Evolutionary conservation across 2,113 vertebrate genomes (phyloP).

Genomic region (Xenopus laevis): DNA sequence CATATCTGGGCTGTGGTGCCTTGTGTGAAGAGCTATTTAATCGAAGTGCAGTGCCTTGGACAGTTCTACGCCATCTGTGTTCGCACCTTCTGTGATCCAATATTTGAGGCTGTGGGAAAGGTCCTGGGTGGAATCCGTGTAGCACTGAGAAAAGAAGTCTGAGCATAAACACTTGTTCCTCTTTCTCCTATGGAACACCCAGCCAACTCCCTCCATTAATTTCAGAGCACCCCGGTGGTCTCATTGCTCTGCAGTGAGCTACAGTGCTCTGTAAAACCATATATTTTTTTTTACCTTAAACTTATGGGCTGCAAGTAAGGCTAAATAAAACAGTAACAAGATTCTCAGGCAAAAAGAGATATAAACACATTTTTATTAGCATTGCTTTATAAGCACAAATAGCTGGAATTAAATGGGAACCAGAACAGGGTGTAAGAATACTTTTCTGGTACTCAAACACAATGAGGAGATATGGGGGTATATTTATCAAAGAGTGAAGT

Average conservation of each 20-base stretch:
- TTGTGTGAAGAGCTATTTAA: constrained; percentile 48
- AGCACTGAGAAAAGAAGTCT: constrained; percentile 47
- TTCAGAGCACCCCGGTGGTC: neutral
- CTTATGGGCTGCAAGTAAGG: neutral
- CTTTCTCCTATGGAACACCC: neutral
- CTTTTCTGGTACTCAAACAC: neutral
- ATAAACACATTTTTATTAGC: constrained; percentile 38
- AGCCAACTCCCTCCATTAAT: neutral
- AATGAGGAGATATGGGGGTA: too few relatives aligned
- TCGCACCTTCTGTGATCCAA: constrained; percentile 49
- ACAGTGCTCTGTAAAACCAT: neutral
- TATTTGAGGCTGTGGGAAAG: constrained; percentile 48
- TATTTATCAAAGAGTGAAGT: too few relatives aligned
- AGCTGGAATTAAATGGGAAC: constrained; percentile 13
- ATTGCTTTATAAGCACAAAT: constrained; percentile 27
- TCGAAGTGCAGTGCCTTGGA: constrained; percentile 49
- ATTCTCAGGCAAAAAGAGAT: neutral
- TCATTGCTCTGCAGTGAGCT: neutral
- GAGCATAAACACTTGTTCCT: neutral
- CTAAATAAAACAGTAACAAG: neutral
- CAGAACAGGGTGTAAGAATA: constrained; percentile 18
- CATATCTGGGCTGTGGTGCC: constrained; percentile 52
- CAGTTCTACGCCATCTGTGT: constrained; percentile 46
- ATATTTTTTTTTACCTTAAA: neutral
- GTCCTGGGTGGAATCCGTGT: constrained; percentile 41